Conservation (phyloP, 2,113 vertebrate species). For the Toxostoma redivivum region DNA sequence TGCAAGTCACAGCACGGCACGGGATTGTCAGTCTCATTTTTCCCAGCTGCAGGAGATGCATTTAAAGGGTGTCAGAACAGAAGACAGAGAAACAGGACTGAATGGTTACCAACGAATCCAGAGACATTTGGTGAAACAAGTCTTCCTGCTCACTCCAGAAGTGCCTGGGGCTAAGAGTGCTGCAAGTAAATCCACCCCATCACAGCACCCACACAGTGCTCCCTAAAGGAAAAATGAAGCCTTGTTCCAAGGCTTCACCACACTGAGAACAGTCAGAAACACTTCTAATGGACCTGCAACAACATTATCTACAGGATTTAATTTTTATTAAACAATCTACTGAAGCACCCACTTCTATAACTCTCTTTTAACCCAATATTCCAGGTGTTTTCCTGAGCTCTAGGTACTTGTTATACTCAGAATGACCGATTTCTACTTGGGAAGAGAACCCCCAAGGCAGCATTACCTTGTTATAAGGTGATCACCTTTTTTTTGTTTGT, state of each 20-base stretch:
- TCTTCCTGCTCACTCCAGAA: neutral
- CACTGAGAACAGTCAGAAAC: neutral
- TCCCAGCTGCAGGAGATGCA: slow-evolving; percentile 80
- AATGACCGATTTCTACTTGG: neutral
- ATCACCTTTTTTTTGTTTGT: neutral
- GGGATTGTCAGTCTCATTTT: slow-evolving; percentile 97
- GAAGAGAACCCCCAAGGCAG: neutral
- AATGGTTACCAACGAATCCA: neutral
- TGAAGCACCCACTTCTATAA: neutral
- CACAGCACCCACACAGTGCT: neutral
- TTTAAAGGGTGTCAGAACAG: neutral
- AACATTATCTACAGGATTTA: neutral
- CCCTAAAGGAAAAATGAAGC: neutral
- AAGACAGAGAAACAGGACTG: neutral
- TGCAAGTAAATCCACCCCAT: neutral
- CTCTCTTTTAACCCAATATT: neutral
- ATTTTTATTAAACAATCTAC: neutral
- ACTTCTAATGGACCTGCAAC: neutral
- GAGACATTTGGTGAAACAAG: neutral
- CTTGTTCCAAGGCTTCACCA: neutral
- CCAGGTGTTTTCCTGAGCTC: neutral
- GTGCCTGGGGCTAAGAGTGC: neutral
- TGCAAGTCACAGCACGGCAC: slow-evolving; percentile 93
- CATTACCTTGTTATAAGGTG: neutral
- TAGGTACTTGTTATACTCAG: neutral